Evolutionary conservation across 2,797 vertebrate species (phyloP), one percentile per base, ranked within the genome.

Genomic region (Alosa sapidissima): DNA sequence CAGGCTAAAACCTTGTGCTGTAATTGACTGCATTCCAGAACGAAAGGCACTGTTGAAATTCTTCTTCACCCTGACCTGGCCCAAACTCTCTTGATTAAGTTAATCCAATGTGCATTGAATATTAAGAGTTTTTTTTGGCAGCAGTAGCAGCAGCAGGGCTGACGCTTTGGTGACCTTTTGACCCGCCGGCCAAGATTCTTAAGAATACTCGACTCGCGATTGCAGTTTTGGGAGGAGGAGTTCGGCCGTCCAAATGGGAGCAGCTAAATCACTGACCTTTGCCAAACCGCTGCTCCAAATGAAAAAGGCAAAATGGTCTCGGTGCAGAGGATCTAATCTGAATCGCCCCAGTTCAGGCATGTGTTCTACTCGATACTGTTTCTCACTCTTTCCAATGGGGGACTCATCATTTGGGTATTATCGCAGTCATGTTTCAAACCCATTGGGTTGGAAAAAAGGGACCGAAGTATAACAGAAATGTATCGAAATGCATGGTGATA

Each of bases 31-130:
- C 4, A 16, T 72, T 72, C 28, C 33, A 1, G 28, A 72, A 3
- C 11, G 11, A 28, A 72, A 36, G 11, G 65, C 65, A 41, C 2
- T 36, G 28, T 36, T 68, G 33, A 5, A 9, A 28, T 33, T 14
- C 10, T 33, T 65, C 8, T 28, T 28, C 9, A 41, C 54, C 19
- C 7, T 7, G 1, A 19, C 72, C 41, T 72, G 65, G 11, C 14
- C 36, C 41, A 78, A 78, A n/a, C 65, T 72, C 13, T 72, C 33
- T 33, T 78, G 72, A 78, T 78, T 78, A 21, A 47, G 41, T 45
- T 78, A 41, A 41, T 78, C 14, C 7, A 41, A 9, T 45, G 19
- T 78, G 72, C 19, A 10, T 78, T 78, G 6, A 78, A 78, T 78
- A 47, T 78, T 78, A 41, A 45, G 68, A 41, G 41, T 47, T 21